These are phyloP conservation scores for Emmelina monodactyla DNA, from an alignment of 2,888 invertebrate genomes.

Conservation along the genomic window DNA sequence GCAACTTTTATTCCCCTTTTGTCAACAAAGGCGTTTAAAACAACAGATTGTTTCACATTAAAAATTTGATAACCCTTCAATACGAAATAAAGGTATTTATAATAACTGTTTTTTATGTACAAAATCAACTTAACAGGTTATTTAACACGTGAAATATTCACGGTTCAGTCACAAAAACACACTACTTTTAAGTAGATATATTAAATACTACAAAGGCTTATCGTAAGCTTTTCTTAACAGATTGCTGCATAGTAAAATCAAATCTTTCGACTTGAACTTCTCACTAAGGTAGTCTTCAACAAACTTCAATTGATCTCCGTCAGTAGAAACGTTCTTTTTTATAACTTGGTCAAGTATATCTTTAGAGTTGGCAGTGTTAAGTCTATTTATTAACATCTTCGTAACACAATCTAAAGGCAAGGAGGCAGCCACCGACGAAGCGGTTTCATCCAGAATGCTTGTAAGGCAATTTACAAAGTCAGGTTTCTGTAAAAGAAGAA, in stretches of 20 bases:
- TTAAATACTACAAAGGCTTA: constrained; percentile 16
- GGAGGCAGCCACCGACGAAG: constrained; percentile 26
- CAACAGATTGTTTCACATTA: too few relatives aligned
- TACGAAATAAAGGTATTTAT: too few relatives aligned
- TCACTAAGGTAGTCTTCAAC: constrained; percentile 29
- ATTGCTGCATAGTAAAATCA: constrained; percentile 36
- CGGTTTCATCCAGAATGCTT: constrained; percentile 23
- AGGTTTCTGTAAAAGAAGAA: constrained; percentile 29
- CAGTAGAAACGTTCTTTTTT: not conserved
- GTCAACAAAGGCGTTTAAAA: too few relatives aligned
- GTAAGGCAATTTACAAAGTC: constrained; percentile 34
- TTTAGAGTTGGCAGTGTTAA: constrained; percentile 19
- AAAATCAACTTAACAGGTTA: too few relatives aligned
- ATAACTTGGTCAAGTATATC: constrained; percentile 24
- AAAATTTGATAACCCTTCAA: too few relatives aligned
- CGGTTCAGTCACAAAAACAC: too few relatives aligned
- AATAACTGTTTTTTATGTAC: too few relatives aligned
- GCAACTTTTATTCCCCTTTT: constrained; percentile 21
- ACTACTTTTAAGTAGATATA: not conserved
- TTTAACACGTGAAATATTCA: too few relatives aligned
- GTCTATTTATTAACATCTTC: constrained; percentile 25
- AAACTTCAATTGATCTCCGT: constrained; percentile 22
- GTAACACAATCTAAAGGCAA: constrained; percentile 23
- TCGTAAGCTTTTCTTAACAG: constrained; percentile 30
- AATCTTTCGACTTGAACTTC: constrained; percentile 30